A percentile compares a stretch with the other conserved stretches of the same genome.
Evolutionary conservation across 2,888 invertebrate genomes (phyloP).

Genomic region (Chrysolina haemoptera): DNA sequence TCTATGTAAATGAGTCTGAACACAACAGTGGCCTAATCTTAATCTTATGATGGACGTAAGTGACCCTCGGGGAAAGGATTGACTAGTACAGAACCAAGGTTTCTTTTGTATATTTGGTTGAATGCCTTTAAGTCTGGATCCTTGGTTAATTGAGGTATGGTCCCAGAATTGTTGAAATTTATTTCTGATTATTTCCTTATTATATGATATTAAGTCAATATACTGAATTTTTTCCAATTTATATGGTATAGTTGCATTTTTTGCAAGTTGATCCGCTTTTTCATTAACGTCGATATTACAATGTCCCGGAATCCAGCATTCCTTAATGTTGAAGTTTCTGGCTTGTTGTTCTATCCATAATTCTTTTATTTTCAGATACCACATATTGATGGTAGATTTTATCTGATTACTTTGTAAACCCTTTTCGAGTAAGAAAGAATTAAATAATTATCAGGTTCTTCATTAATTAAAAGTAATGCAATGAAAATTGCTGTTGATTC

Average conservation of each 20-base stretch:
- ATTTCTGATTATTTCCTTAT: neutral
- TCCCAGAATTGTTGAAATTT: too few species aligned
- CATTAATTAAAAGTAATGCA: neutral
- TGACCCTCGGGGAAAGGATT: too few species aligned
- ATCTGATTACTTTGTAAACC: neutral
- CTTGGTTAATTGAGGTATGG: neutral
- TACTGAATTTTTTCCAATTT: neutral
- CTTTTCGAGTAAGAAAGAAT: neutral
- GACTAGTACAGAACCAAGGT: neutral
- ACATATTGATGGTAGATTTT: neutral
- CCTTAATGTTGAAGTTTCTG: neutral
- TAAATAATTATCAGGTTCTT: neutral
- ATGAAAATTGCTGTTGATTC: neutral
- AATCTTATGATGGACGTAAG: too few species aligned
- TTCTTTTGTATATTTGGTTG: neutral
- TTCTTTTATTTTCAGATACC: neutral
- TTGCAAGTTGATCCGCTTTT: conserved; percentile 4
- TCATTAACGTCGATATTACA: neutral
- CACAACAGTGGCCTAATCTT: too few species aligned
- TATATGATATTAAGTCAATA: neutral
- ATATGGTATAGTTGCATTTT: conserved; percentile 6
- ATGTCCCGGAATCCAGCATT: neutral
- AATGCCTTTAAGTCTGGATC: neutral
- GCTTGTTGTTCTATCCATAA: neutral
- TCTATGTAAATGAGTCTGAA: too few species aligned